Conservation (phyloP, 37 sponge, comb jelly and placozoan genomes). For the Tethya wilhelma region DNA sequence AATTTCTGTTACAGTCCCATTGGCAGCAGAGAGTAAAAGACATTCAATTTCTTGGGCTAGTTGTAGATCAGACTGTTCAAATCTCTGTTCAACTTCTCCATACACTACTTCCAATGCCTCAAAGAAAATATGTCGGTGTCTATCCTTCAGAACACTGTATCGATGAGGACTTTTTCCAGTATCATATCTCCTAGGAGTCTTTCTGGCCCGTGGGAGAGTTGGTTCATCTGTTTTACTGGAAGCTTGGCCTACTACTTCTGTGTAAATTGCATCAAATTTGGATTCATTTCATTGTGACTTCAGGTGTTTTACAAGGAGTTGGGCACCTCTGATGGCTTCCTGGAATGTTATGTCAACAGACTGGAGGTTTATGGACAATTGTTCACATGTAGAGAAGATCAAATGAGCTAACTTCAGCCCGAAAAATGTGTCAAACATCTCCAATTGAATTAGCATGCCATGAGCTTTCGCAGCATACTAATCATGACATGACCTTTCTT, state of each 20-base stretch:
- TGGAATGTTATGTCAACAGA: constrained; percentile 1
- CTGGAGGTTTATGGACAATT: constrained; percentile 21
- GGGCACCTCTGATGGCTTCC: constrained; percentile 25
- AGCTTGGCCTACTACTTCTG: background rate
- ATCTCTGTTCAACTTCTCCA: constrained; percentile 35
- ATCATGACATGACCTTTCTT: too few species aligned
- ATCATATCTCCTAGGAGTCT: constrained; percentile 32
- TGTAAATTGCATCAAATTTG: constrained; percentile 22
- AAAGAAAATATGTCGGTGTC: constrained; percentile 33
- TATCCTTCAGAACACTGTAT: constrained; percentile 16
- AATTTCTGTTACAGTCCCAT: constrained; percentile 2
- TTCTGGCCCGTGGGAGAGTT: constrained; percentile 6
- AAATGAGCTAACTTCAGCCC: constrained; percentile 40
- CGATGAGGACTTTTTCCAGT: constrained; percentile 28
- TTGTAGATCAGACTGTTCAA: constrained; percentile 29
- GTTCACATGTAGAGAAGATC: constrained; percentile 17
- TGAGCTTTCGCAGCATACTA: too few species aligned
- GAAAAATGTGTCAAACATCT: constrained; percentile 50
- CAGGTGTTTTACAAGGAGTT: constrained; percentile 13
- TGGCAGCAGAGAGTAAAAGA: background rate
- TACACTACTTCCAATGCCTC: constrained; percentile 18
- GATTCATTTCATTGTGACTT: constrained; percentile 44
- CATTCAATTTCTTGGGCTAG: background rate
- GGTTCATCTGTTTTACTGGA: constrained; percentile 31
- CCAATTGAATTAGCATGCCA: too few species aligned